Evolutionary conservation across 35 echinoderm and acorn worm genomes (phyloP).

Genomic region (Eucidaris tribuloides): DNA sequence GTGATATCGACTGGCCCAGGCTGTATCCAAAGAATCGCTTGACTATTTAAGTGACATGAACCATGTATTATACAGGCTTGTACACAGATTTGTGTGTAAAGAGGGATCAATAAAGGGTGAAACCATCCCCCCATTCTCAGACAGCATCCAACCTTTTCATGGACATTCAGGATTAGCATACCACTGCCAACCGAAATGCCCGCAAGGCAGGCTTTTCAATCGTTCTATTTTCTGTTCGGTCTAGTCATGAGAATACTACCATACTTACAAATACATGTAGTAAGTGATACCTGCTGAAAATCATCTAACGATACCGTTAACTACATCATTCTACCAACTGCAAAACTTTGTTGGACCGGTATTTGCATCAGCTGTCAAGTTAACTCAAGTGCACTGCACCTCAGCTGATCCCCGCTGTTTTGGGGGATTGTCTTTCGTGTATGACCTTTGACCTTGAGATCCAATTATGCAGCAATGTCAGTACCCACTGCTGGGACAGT

Average conservation of each 20-base stretch:
- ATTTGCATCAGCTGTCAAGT: neutral
- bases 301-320: too few species aligned
- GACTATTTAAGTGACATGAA: neutral
- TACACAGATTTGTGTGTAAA: neutral
- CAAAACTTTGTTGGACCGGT: neutral
- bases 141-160: neutral
- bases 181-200: slow-evolving; percentile 8
- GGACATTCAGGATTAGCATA: slow-evolving; percentile 32
- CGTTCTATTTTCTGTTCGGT: neutral
- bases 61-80: neutral
- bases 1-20: neutral
- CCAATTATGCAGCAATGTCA: slow-evolving; percentile 32
- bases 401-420: neutral
- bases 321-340: neutral
- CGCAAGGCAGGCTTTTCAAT: neutral
- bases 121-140: neutral
- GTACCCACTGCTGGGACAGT: slow-evolving; percentile 15
- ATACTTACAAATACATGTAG: too few species aligned
- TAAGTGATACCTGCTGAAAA: too few species aligned
- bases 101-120: neutral
- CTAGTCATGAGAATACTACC: too few species aligned
- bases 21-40: neutral
- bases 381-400: neutral
- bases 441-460: slow-evolving; percentile 14
- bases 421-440: neutral